Evolutionary conservation across 2,888 invertebrate genomes (phyloP), one percentile per base, ranked within the genome.

Genomic region (Agonopterix arenella): DNA sequence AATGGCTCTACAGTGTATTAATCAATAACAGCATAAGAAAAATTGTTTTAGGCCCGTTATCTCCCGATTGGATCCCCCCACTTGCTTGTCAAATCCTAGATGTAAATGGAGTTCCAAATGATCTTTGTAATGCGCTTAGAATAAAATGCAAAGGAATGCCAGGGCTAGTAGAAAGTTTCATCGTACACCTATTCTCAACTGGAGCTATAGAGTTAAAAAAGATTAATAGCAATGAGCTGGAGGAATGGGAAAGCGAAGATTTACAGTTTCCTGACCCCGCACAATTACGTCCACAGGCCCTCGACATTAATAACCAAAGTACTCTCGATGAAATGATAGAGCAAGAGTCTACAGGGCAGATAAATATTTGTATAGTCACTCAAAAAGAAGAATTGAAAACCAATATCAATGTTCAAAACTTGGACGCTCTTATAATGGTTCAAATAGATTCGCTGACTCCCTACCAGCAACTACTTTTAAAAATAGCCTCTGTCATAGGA

Each of bases 1-100:
- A 61, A 53, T 89, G 89, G 80, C 73, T 89, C 11, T 90, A 86
- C 59, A 71, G 66, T 53, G 73, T 88, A 2, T 85, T 90, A 57
- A 73, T 81, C 42, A 76, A 77, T 49, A 68, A 66, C 49, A 75
- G 66, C 47, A 71, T 90, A 45, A 80, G 83, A 58, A 85, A 89
- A 69, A 79, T 85, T 42, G 67, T 77, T 4, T 61, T 92, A 47
- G 70, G 70, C 1, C 83, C 89, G 11, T 60, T 92, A 48, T 60
- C 76, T 18, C 51, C 71, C 1, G 58, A 68, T 2, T 79, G 80
- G 70, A 75, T 91, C 44, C 74, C 90, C 1, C 72, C 89, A 28
- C 73, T 93, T 36, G 90, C 91, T 36, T 93, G 93, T 57, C 92
- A 92, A 73, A 84, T 92, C 61, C 73, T 93, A 55, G 89, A 91